Conservation (phyloP, 2,888 invertebrate species). For the Agrotis puta region DNA sequence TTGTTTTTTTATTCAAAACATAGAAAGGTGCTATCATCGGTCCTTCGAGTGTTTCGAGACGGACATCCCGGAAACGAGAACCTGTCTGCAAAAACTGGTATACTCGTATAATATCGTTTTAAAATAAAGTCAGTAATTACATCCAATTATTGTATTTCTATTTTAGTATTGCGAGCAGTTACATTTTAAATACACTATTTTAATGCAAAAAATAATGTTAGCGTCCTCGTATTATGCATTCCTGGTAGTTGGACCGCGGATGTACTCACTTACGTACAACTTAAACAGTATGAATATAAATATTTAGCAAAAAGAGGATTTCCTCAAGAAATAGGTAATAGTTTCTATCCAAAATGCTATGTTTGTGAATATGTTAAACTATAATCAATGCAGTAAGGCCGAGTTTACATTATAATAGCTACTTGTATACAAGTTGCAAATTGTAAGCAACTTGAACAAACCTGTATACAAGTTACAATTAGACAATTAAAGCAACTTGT, state of each 20-base stretch:
- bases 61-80: background rate
- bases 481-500: too few species aligned
- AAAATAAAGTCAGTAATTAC: background rate
- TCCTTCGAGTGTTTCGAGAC: background rate
- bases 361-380: too few species aligned
- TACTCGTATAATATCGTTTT: background rate
- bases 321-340: too few species aligned
- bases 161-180: background rate
- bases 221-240: conserved; percentile 36
- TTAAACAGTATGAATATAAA: too few species aligned
- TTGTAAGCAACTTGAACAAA: too few species aligned
- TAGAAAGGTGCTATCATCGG: background rate
- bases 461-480: too few species aligned
- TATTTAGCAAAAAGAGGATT: too few species aligned
- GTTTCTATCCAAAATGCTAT: too few species aligned
- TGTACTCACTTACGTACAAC: conserved; percentile 6
- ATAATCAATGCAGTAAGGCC: too few species aligned
- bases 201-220: conserved; percentile 11
- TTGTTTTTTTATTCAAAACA: background rate
- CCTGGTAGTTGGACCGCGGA: conserved; percentile 37
- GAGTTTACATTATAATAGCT: too few species aligned
- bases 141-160: background rate
- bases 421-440: too few species aligned
- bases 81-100: background rate
- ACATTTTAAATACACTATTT: conserved; percentile 4